Evolutionary conservation across 2,113 vertebrate genomes (phyloP).

Genomic region (Paedocypris sp.): DNA sequence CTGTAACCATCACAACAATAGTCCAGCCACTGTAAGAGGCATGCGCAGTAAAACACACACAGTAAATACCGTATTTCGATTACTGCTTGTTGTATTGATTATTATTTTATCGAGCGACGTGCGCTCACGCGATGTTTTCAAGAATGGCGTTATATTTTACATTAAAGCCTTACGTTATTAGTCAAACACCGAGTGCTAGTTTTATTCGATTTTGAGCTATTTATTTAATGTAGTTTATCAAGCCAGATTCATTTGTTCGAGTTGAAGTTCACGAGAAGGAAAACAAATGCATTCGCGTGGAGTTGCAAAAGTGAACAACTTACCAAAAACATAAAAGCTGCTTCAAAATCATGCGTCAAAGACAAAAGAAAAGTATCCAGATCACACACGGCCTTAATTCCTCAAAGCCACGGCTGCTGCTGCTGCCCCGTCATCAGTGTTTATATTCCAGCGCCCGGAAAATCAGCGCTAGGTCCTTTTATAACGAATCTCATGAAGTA

Average conservation of each 20-base stretch:
- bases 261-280: neutral
- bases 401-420: conserved; percentile 15
- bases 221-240: neutral
- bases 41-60: too few relatives aligned
- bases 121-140: too few relatives aligned
- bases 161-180: too few relatives aligned
- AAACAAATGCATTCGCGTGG: neutral
- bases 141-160: too few relatives aligned
- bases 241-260: too few relatives aligned
- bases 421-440: conserved; percentile 40
- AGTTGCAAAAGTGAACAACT: neutral
- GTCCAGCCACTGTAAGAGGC: too few relatives aligned
- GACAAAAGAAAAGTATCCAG: neutral
- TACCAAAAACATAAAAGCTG: conserved; percentile 27
- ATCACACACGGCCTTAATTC: conserved; percentile 21
- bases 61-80: too few relatives aligned
- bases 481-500: conserved; percentile 1
- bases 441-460: conserved; percentile 15
- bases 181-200: too few relatives aligned
- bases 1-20: too few relatives aligned
- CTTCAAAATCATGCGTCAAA: neutral
- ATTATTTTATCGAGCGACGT: too few relatives aligned
- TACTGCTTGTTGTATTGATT: too few relatives aligned
- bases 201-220: too few relatives aligned
- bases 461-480: neutral